Evolutionary conservation across 2,888 invertebrate genomes (phyloP), one percentile per base, ranked within the genome.

Genomic region (Drymonia ruficornis): DNA sequence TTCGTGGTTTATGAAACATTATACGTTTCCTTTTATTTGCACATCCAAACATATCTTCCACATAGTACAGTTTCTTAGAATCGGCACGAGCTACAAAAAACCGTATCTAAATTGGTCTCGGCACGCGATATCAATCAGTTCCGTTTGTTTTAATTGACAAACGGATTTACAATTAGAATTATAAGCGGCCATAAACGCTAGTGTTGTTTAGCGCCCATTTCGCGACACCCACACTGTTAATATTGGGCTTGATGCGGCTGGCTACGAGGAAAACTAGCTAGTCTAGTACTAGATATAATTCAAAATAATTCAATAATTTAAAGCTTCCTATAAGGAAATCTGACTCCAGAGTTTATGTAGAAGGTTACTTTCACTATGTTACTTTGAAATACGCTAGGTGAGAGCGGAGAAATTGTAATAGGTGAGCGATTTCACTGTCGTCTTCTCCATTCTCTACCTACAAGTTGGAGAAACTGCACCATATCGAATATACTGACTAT

Each of bases 101-200:
- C 51, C 63, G 60, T 51, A 43, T 46, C 46, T 49, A 67, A 72
- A 72, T 74, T 72, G 61, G 49, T 53, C 36, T 51, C 49, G 55
- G 57, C 70, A 70, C 74, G 70, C 67, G 67, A 74, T 70, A 63
- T 71, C 72, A 78, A 77, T 75, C 74, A 67, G 72, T 74, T 72
- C 75, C 72, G 80, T 78, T 79, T 72, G 74, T 64, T 76, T 73
- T 73, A 79, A 79, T 75, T 73, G 67, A 69, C 66, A 76, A 72
- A 74, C 72, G 64, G 67, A 75, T 76, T 73, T 73, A 70, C 70
- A 75, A 75, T 75, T 70, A 78, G 66, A 70, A 63, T 67, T 67
- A 63, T 65, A 62, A 46, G 55, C 54, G 53, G 23, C n/a, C n/a
- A n/a, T n/a, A n/a, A n/a, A 67, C 51, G 53, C 28, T 42, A 50